Base-by-base conservation (phyloP, 2,113 vertebrate species). In the Spermophilus dauricus region DNA sequence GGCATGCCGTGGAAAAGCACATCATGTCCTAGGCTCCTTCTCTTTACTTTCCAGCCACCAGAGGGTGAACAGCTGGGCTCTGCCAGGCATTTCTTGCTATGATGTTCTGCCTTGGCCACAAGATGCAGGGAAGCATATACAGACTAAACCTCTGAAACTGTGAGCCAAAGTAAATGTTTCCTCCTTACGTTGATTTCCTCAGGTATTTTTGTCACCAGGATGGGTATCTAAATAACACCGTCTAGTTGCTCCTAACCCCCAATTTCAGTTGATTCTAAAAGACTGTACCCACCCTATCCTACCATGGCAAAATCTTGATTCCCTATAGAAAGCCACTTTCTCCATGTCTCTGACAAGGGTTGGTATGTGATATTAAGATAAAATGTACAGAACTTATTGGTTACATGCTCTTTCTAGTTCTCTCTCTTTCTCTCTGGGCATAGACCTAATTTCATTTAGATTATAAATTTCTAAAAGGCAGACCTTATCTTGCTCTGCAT, bases 391-490 rank as follows among this genome's bases (percentile, higher is more conserved):
- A 86, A n/a, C 22, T 8, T 14, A 92, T 70, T 75, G 0, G 11
- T 73, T 80, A 61, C 24, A 63, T 48, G 11, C 4, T 70, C 39
- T 88, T 22, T 91, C 84, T 75, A 76, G 73, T 92, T 82, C 34
- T 78, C n/a, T 89, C 48, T 24, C 20, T 58, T 4, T 58, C 56
- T 91, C n/a, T 34, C 30, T 56, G 16, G 26, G 75, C 77, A 37
- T 58, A 76, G 95, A 92, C 86, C 42, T 58, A 92, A 17, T 86
- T 77, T 92, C 24, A 82, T 82, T 65, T 89, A 61, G 34, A 45
- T 53, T 51, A 61, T 30, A 84, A 92, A 53, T 3, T 89, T 89
- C 32, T 83, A 78, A 28, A 90, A 58, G 39, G 61, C 37, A 86
- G 56, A 42, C 10, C 18, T 91, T 81, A 73, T 51, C 37, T 80